Percentiles rank a stretch among this genome's conserved stretches.
Conservation (phyloP, 2,797 vertebrate species). For the Furcifer pardalis region DNA sequence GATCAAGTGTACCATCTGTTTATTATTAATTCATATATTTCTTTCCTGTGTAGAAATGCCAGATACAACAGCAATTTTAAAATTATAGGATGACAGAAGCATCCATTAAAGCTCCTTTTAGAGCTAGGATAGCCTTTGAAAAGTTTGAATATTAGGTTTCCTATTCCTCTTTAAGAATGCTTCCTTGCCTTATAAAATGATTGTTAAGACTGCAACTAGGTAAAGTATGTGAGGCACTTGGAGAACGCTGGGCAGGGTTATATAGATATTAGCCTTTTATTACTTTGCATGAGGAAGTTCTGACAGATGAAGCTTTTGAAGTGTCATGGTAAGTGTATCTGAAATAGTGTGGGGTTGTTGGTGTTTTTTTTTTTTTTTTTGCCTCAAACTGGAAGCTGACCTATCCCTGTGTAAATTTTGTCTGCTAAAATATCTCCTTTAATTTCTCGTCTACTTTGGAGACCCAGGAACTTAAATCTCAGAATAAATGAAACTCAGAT, state of each 20-base stretch:
- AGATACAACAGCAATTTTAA: not conserved
- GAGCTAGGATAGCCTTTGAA: not conserved
- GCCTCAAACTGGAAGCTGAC: not conserved
- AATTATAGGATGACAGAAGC: not conserved
- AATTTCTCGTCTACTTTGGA: not conserved
- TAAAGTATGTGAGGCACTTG: not conserved
- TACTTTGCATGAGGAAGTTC: not conserved
- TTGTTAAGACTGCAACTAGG: not conserved
- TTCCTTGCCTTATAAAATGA: not conserved
- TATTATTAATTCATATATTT: too few relatives aligned
- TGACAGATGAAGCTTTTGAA: not conserved
- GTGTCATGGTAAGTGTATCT: not conserved
- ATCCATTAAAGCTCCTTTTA: not conserved
- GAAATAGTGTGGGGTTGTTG: too few relatives aligned
- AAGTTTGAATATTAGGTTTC: not conserved
- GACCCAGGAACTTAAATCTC: not conserved
- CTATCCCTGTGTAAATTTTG: not conserved
- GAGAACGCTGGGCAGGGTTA: not conserved
- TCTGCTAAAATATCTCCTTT: not conserved
- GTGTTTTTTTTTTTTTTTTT: too few relatives aligned
- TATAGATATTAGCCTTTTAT: not conserved
- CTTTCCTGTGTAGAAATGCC: too few relatives aligned
- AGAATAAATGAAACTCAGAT: not conserved
- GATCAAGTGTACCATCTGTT: too few relatives aligned
- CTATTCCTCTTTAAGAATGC: not conserved